Percentiles rank a stretch among this genome's conserved stretches.
Conservation (phyloP, 2,797 vertebrate species). For the Mus caroli region DNA sequence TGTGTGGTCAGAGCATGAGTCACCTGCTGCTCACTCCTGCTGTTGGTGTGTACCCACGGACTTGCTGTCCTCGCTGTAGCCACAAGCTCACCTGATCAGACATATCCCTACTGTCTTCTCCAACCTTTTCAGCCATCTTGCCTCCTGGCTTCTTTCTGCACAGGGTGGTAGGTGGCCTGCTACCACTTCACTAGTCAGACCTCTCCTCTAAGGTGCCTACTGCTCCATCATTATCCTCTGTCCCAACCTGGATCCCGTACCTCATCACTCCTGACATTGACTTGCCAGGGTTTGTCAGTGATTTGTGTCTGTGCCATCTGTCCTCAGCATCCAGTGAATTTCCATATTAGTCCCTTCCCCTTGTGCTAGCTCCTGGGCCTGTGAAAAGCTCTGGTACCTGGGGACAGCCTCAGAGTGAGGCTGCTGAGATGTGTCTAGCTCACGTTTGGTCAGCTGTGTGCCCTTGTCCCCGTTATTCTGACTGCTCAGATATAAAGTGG, state of each 20-base stretch:
- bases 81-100: neutral
- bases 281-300: neutral
- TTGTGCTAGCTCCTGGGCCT: too few relatives aligned
- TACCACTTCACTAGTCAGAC: neutral
- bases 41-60: neutral
- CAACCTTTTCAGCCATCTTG: neutral
- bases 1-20: neutral
- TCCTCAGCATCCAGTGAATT: neutral
- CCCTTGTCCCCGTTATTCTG: neutral
- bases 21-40: neutral
- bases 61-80: neutral
- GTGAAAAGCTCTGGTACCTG: neutral
- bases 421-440: neutral
- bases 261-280: neutral
- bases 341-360: accelerated
- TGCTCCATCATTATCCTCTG: accelerated
- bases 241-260: neutral
- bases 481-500: neutral
- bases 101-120: too few relatives aligned
- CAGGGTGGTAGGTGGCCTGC: neutral
- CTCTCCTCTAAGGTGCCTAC: neutral
- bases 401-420: neutral
- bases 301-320: neutral
- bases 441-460: neutral
- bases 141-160: neutral